phyloP scores from a whole-genome alignment of 2,888 invertebrate species.

The Rhagophthalmus giganteus region DNA sequence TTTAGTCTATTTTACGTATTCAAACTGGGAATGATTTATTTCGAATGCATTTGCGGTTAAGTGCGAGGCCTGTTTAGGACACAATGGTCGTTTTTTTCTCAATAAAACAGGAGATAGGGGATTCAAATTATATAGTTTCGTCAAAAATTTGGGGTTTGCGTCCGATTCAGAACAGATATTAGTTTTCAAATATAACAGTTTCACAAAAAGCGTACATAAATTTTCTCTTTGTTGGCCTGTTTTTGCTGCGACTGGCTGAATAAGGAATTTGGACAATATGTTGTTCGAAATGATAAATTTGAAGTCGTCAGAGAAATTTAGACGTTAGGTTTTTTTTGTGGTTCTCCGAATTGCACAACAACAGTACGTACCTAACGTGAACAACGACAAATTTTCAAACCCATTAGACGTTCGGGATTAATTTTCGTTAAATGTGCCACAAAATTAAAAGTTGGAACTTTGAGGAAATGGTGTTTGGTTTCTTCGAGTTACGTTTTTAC shows the following conservation, averaged over 20 bases:
- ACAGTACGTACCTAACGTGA: too few relatives aligned
- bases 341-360: too few relatives aligned
- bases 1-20: slow-evolving; percentile 16
- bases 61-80: slow-evolving; percentile 27
- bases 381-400: too few relatives aligned
- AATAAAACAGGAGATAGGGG: slow-evolving; percentile 21
- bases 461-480: too few relatives aligned
- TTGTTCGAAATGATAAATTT: not conserved
- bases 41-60: slow-evolving; percentile 32
- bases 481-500: too few relatives aligned
- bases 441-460: too few relatives aligned
- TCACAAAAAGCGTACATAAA: not conserved
- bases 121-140: slow-evolving; percentile 27
- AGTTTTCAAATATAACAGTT: not conserved
- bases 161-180: not conserved
- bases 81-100: slow-evolving; percentile 27
- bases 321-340: too few relatives aligned
- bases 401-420: too few relatives aligned
- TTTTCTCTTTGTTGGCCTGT: not conserved
- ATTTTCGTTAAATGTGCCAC: too few relatives aligned
- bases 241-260: not conserved
- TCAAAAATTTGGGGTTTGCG: slow-evolving; percentile 20
- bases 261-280: not conserved
- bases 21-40: slow-evolving; percentile 25
- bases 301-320: too few relatives aligned